Evolutionary conservation across 2,113 vertebrate species (phyloP).

Genomic region (Melanostigma gelatinosum): DNA sequence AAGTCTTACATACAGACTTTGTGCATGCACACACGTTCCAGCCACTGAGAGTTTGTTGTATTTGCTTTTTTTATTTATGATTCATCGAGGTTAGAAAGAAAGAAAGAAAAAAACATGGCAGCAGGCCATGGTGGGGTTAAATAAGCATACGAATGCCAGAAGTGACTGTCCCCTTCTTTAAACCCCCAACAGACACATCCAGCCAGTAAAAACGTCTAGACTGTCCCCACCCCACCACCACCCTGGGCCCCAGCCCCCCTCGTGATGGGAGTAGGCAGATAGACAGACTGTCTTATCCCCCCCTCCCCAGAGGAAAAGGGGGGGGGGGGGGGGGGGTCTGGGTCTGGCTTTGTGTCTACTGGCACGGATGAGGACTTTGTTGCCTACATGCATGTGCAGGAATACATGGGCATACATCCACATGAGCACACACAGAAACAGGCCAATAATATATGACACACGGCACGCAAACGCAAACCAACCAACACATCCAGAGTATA

Average conservation of each 20-base stretch:
- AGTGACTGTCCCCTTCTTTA: constrained; percentile 58
- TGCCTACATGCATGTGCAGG: constrained; percentile 30
- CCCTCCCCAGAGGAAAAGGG: constrained; percentile 51
- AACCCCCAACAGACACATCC: constrained; percentile 64
- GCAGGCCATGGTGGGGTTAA: constrained; percentile 51
- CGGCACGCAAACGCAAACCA: constrained; percentile 17
- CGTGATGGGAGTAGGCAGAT: constrained; percentile 70
- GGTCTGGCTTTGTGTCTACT: constrained; percentile 66
- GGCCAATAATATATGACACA: constrained; percentile 13
- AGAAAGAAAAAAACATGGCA: constrained; percentile 38
- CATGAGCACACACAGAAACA: constrained; percentile 19
- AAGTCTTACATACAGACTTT: neutral
- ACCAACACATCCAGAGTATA: constrained; percentile 29
- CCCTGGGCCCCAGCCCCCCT: constrained; percentile 35
- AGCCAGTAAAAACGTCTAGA: constrained; percentile 71
- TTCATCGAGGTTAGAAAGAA: constrained; percentile 44
- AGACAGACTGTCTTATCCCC: constrained; percentile 77
- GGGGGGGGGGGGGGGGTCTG: constrained; percentile 46
- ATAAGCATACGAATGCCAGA: constrained; percentile 73
- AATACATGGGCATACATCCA: constrained; percentile 32
- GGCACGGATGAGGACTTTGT: constrained; percentile 47
- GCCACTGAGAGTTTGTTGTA: neutral
- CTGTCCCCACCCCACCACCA: constrained; percentile 52
- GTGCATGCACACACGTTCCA: constrained; percentile 2
- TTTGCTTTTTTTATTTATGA: constrained; percentile 30